These are phyloP conservation scores for Alethe castanea DNA, from an alignment of 2,113 vertebrate species.

Conservation along the genomic window DNA sequence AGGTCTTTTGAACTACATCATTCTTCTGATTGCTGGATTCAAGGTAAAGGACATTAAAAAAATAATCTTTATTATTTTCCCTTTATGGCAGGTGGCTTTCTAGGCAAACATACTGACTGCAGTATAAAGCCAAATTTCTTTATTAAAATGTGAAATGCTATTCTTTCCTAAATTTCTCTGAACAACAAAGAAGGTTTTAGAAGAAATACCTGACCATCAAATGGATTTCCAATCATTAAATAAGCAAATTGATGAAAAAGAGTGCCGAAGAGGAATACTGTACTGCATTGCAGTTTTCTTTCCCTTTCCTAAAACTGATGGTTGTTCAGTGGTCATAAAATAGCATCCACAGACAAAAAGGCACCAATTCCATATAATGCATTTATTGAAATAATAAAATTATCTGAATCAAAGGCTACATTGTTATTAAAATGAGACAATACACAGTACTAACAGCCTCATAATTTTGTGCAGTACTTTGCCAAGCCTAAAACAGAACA, in stretches of 20 bases:
- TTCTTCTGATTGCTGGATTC: slow-evolving; percentile 55
- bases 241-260: not conserved
- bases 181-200: slow-evolving; percentile 30
- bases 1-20: slow-evolving; percentile 25
- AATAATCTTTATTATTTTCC: slow-evolving; percentile 32
- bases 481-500: not conserved
- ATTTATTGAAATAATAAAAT: not conserved
- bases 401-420: not conserved
- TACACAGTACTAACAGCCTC: not conserved
- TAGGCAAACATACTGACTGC: slow-evolving; percentile 35
- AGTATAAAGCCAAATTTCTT: slow-evolving; percentile 57
- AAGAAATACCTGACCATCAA: slow-evolving; percentile 1
- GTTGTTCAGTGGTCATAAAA: not conserved
- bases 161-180: slow-evolving; percentile 52
- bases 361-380: not conserved
- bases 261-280: not conserved
- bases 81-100: slow-evolving; percentile 29
- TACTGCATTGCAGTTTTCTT: not conserved
- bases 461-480: not conserved
- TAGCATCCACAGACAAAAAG: not conserved
- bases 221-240: slow-evolving; percentile 42
- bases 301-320: not conserved
- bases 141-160: slow-evolving; percentile 64
- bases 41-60: slow-evolving; percentile 12
- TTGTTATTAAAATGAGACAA: not conserved